Evolutionary conservation across 2,113 vertebrate genomes (phyloP), one percentile per base, ranked within the genome.

Genomic region (Dendropsophus ebraccatus): DNA sequence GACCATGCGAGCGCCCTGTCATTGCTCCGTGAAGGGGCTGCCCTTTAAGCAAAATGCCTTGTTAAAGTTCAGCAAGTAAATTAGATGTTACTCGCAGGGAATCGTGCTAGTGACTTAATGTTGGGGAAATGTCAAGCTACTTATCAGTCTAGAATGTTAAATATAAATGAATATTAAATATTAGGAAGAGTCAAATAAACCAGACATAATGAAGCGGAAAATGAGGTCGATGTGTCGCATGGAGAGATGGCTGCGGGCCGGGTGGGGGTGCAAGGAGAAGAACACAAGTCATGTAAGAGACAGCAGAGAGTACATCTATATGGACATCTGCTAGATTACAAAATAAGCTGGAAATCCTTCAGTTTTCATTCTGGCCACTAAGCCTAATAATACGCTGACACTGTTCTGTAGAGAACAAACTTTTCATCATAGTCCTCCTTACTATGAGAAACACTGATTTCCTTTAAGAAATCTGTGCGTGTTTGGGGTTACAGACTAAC

Each of bases 71-170:
- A 78, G 74, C 45, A 58, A 37, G 82, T 56, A 85, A 85, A 85
- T 85, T 62, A 85, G 41, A 49, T 10, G 4, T 13, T 49, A 14
- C 73, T 65, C 25, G 19, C 32, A 75, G 56, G n/a, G 74, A 78
- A 69, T 78, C 83, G 28, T 35, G 58, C 21, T 28, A 54, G 58
- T 14, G 23, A n/a, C 50, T 85, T 78, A 52, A 85, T 85, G 74
- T 21, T 67, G 74, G 60, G 21, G n/a, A 85, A 85, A 85, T 85
- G 83, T 85, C 75, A 85, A 78, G 41, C 67, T 67, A 77, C 83
- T 85, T 69, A 78, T 85, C 83, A 14, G 58, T 50, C 21, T 30
- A 25, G 11, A 67, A 50, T 67, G 65, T 50, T 52, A 52, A 50
- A 69, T 21, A 37, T 28, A 69, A 69, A 32, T 25, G 60, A 85